phyloP scores from a whole-genome alignment of 2,797 vertebrate genomes.

The Sebastiscus albofasciatus region DNA sequence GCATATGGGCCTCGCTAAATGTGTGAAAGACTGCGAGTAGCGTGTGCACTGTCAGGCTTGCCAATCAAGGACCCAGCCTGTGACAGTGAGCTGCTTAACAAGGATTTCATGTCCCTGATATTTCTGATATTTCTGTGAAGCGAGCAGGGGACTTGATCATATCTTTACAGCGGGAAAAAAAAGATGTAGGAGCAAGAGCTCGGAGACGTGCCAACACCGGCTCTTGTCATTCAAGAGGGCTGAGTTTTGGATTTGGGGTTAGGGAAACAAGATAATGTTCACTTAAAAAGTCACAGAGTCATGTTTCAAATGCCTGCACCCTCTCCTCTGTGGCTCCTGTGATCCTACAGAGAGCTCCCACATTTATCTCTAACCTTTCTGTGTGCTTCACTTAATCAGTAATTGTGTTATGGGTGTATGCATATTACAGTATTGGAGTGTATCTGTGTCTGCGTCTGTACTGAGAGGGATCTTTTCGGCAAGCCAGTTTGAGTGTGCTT shows the following conservation, averaged over 20 bases:
- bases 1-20: constrained; percentile 82
- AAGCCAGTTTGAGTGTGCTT: constrained; percentile 47
- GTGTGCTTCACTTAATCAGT: constrained; percentile 54
- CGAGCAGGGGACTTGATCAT: constrained; percentile 56
- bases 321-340: constrained; percentile 58
- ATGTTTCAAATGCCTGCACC: constrained; percentile 65
- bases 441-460: constrained; percentile 21
- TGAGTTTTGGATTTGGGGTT: constrained; percentile 69
- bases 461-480: constrained; percentile 44
- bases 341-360: constrained; percentile 60
- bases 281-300: constrained; percentile 73
- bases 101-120: constrained; percentile 69
- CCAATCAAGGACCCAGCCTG: constrained; percentile 71
- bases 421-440: constrained; percentile 32
- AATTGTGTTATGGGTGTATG: constrained; percentile 49
- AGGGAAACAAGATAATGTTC: constrained; percentile 76
- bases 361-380: constrained; percentile 66
- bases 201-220: constrained; percentile 65
- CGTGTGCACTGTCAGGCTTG: constrained; percentile 61
- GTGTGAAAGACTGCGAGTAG: constrained; percentile 77
- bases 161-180: constrained; percentile 48
- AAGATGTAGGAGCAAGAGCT: constrained; percentile 55
- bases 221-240: constrained; percentile 77
- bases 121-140: constrained; percentile 65
- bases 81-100: constrained; percentile 71